Evolutionary conservation across 1,140 invertebrate species (phyloP), one percentile per base, ranked within the genome.

Genomic region (Spodoptera litura): DNA sequence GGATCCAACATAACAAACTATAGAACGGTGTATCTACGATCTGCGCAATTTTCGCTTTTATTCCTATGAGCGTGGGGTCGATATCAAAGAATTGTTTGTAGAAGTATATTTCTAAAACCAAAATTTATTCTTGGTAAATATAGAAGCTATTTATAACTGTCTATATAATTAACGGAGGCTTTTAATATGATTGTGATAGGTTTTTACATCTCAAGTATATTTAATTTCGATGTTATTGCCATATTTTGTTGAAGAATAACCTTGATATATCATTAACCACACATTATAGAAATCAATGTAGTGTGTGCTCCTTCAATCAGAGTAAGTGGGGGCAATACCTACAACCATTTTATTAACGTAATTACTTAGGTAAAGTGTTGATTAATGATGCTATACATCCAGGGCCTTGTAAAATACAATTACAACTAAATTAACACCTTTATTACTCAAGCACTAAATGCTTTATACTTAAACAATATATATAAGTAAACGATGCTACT

Each of bases 1-100:
- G 76, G 81, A 64, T 70, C 62, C 78, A 56, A 86, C 76, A 84
- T 87, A 88, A 81, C 81, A 58, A 73, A 61, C 62, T 73, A 56
- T 74, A 78, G 38, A 62, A 70, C 12, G 53, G 51, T 66, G 62
- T 66, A 66, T 66, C 44, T 38, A 52, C 73, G 56, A 8, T 52
- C 15, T 61, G 58, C 25, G 44, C 73, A 53, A 64, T 53, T 75
- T 75, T 75, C 25, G 59, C 49, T 75, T 52, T 51, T 75, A 75
- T 62, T 64, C 44, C 27, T 3, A 38, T 35, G 44, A 13, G 13
- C 15, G 31, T 75, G 49, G 12, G 73, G 73, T 62, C 64, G 25
- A 64, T 35, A 38, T 62, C 49, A 11, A 55, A 75, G 25, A 25
- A n/a, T 51, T 61, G 11, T 59, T 49, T n/a, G n/a, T 27, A 4